Evolutionary conservation across 35 echinoderm and acorn worm species (phyloP).

Genomic region (Nesometra sesokonis): DNA sequence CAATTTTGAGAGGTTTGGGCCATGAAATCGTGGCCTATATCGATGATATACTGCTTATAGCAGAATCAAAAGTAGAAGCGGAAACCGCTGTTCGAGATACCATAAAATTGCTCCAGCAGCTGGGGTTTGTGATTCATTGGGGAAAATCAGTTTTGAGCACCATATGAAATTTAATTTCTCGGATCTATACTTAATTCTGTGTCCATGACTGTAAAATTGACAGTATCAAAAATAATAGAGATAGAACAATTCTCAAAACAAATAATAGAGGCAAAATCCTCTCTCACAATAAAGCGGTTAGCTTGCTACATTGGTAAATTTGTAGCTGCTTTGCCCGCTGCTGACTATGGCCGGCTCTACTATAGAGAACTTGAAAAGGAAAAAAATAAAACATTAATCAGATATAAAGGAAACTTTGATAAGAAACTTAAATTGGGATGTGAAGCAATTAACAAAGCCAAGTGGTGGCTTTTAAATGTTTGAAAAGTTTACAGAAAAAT

Average conservation of each 20-base stretch:
- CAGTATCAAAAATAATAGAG: slow-evolving; percentile 12
- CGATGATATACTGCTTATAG: slow-evolving; percentile 16
- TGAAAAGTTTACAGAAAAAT: background rate
- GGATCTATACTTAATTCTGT: slow-evolving; percentile 16
- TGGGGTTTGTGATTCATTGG: slow-evolving; percentile 5
- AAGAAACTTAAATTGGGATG: background rate
- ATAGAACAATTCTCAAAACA: slow-evolving; percentile 1
- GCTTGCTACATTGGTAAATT: slow-evolving; percentile 48
- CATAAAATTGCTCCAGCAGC: background rate
- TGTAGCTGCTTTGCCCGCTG: slow-evolving; percentile 50
- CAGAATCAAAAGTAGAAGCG: background rate
- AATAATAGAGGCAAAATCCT: background rate
- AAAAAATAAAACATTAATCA: slow-evolving; percentile 20
- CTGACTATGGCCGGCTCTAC: slow-evolving; percentile 15
- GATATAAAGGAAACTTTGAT: background rate
- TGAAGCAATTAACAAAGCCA: background rate
- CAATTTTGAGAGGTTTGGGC: slow-evolving; percentile 6
- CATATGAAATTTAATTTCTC: slow-evolving; percentile 13
- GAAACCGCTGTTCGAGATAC: background rate
- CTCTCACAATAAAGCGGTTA: slow-evolving; percentile 31
- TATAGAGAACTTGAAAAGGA: slow-evolving; percentile 43
- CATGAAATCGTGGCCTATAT: slow-evolving; percentile 11
- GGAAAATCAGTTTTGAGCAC: slow-evolving; percentile 7
- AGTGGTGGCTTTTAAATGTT: slow-evolving; percentile 4
- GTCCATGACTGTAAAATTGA: slow-evolving; percentile 10